Evolutionary conservation across 2,797 vertebrate species (phyloP), one percentile per base, ranked within the genome.

Genomic region (Garrulus glandarius): DNA sequence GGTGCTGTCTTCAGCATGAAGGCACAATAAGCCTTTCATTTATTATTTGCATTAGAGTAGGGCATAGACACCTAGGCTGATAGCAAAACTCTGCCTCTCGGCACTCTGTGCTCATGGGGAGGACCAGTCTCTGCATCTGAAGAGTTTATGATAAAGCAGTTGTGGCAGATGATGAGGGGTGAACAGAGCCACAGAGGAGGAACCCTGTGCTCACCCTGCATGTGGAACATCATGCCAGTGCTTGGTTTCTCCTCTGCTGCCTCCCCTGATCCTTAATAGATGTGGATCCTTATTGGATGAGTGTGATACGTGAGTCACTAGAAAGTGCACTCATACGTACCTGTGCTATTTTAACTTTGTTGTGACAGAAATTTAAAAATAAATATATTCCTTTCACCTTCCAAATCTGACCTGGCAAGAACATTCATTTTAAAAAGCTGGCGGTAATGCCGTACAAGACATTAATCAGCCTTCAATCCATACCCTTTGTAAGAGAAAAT

Each of bases 401-500:
- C 77, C 57, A 82, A 44, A 81, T n/a, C 37, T 94, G 94, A 91
- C 81, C 86, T 52, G 89, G 87, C 87, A 93, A 70, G 92, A 96
- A 57, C 30, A 60, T 50, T 75, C 18, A 81, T 83, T 92, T 91
- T 17, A 60, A 88, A 57, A 92, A 80, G 59, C 27, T 47, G 50
- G 18, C 8, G 27, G 44, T 76, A 65, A 74, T 5, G 12, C 86
- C 72, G 56, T 41, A 20, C 10, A 41, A 61, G 78, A 83, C n/a
- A 93, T 84, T 93, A 92, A 94, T 84, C 72, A 71, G 87, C 64
- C 67, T 93, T 91, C 87, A 81, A 92, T 85, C 90, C 37, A 24
- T 75, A 76, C 26, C 34, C 59, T 89, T 96, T 95, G 63, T 92
- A 79, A 84, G 89, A 87, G 64, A 89, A 97, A 92, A 93, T 65